Evolutionary conservation across 2,797 vertebrate genomes (phyloP).

Genomic region (Rhabdomys pumilio): DNA sequence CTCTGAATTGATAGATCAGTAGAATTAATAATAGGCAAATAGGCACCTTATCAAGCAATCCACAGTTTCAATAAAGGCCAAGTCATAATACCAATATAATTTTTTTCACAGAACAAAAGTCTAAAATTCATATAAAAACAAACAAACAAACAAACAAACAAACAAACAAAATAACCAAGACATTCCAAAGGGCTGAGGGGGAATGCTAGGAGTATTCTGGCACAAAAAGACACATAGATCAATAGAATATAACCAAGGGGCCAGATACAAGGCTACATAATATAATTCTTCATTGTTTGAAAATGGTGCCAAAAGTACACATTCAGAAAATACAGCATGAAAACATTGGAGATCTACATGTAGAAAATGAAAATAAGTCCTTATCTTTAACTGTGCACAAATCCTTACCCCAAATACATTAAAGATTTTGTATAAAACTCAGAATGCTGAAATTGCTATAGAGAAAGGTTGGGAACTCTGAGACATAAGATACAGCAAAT

Average conservation of each 20-base stretch:
- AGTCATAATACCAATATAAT: no score
- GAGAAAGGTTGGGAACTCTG: neutral
- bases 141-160: neutral
- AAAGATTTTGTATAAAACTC: neutral
- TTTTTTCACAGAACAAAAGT: neutral
- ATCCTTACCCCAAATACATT: neutral
- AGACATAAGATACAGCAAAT: neutral
- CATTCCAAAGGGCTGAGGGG: rapidly evolving
- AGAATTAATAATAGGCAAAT: neutral
- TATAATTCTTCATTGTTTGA: neutral
- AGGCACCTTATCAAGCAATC: neutral
- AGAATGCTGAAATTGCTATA: neutral
- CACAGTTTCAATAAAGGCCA: neutral
- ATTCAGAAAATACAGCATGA: neutral
- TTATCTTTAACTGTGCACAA: neutral
- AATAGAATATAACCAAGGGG: neutral
- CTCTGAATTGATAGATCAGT: no score
- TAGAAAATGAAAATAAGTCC: neutral
- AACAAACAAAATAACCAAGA: neutral
- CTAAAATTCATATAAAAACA: neutral
- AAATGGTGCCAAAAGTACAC: neutral
- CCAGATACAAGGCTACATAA: neutral
- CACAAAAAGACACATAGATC: neutral
- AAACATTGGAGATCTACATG: neutral
- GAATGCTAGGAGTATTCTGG: no score